A percentile compares a stretch with the other conserved stretches of the same genome.
phyloP scores from a whole-genome alignment of 2,888 invertebrate species.

The Pristionchus maxplancki region DNA sequence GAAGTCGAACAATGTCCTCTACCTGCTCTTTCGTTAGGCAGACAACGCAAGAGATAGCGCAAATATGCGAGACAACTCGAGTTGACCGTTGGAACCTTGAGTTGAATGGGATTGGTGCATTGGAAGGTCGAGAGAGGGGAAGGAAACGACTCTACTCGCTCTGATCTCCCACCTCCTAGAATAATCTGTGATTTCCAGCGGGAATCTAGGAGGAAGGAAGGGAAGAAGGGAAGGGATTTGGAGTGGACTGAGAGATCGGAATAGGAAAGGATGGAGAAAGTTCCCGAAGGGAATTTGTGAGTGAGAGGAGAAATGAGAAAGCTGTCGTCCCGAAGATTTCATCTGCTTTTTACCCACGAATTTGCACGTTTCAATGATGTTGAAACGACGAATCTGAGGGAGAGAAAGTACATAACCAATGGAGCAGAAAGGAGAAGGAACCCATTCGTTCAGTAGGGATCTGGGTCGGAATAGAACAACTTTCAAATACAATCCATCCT shows the following conservation, averaged over 20 bases:
- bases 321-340: background rate
- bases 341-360: background rate
- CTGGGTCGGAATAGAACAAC: too few species aligned
- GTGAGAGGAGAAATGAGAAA: slow-evolving; percentile 22
- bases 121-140: background rate
- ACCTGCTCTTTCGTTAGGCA: background rate
- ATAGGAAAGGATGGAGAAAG: background rate
- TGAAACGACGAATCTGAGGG: background rate
- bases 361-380: background rate
- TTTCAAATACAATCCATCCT: too few species aligned
- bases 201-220: background rate
- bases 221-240: background rate
- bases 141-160: background rate
- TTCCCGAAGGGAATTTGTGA: slow-evolving; percentile 21
- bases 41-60: background rate
- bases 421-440: background rate
- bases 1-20: background rate
- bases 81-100: background rate
- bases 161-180: slow-evolving; percentile 2
- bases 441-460: background rate
- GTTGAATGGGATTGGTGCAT: background rate
- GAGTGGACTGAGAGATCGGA: slow-evolving; percentile 1
- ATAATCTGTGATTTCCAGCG: slow-evolving; percentile 8
- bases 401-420: background rate
- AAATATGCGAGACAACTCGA: background rate